A percentile compares a stretch with the other conserved stretches of the same genome.
phyloP scores from a whole-genome alignment of 2,797 vertebrate species.

The Sciurus carolinensis region DNA sequence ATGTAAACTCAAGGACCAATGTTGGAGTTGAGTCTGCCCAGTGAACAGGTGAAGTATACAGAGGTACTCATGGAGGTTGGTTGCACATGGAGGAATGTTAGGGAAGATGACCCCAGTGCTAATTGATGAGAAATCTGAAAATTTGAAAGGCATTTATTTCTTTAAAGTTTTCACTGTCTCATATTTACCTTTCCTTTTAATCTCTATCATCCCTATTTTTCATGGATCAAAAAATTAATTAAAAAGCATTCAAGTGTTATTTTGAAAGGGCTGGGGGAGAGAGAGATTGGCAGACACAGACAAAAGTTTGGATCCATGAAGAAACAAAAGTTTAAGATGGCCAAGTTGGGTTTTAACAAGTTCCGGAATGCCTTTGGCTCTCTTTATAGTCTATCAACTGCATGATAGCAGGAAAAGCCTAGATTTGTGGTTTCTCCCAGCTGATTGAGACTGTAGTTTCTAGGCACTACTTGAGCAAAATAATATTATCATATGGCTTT shows the following conservation, averaged over 20 bases:
- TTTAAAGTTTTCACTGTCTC: not conserved
- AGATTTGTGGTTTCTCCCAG: not conserved
- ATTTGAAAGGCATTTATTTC: not conserved
- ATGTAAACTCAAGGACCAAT: not conserved
- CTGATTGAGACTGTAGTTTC: not conserved
- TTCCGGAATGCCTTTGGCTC: not conserved
- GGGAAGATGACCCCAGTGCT: not conserved
- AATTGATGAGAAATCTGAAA: not conserved
- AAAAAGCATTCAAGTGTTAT: not conserved
- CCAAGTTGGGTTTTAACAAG: not conserved
- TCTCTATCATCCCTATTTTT: not conserved
- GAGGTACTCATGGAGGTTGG: not conserved
- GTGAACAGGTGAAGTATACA: not conserved
- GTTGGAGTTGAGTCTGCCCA: not conserved
- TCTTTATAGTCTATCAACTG: not conserved
- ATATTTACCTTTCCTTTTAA: not conserved
- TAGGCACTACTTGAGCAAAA: not conserved
- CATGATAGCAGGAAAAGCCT: not conserved
- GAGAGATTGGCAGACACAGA: not conserved
- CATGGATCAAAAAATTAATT: not conserved
- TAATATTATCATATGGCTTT: not conserved
- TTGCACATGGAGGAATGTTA: fast-evolving
- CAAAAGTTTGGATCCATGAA: not conserved
- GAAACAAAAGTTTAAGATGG: not conserved
- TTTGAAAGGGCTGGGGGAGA: not conserved